Base-by-base conservation (phyloP, 2,888 invertebrate species). In the Andrena bucephala region DNA sequence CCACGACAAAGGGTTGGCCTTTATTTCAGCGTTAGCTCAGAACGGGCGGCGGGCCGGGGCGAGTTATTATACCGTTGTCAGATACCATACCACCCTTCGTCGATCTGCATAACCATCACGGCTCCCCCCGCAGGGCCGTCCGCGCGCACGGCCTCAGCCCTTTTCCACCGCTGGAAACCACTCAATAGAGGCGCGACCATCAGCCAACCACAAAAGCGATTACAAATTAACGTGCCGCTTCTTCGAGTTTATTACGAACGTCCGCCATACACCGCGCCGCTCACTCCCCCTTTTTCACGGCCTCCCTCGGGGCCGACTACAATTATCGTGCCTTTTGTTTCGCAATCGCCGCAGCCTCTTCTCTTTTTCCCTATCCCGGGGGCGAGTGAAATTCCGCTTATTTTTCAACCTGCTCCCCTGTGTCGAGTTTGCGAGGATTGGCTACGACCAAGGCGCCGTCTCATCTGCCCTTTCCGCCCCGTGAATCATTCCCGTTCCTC, bases 211-310 rank as follows among this genome's bases (percentile, higher is more conserved):
- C 91, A 90, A 87, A 88, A 93, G 90, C 92, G 91, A 92, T 93
- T 93, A 92, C 92, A 91, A 93, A 93, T 93, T 93, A 93, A 93
- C 92, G 92, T 81, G 85, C 81, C 90, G 89, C 88, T 92, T 91
- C 90, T 91, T 90, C 87, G 89, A 90, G 89, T 90, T 92, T 90
- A 90, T 92, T 93, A 93, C 92, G 89, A 91, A 89, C 90, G 85
- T 57, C 82, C 72, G 76, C 65, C 72, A 57, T 83, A 74, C 67
- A 72, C 73, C 75, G 36, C 62, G 60, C 59, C 65, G 42, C 59
- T 36, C 52, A 36, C 33, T 48, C 42, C 50, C 5, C 75, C 66
- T 31, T 50, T 59, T 33, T 69, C 42, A 4, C 57, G n/a, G 33
- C 42, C 24, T 81, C 85, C 87, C 85, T 20, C 36, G 76, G 85